Evolutionary conservation across 2,888 invertebrate species (phyloP).

Genomic region (Ectemnius continuus): DNA sequence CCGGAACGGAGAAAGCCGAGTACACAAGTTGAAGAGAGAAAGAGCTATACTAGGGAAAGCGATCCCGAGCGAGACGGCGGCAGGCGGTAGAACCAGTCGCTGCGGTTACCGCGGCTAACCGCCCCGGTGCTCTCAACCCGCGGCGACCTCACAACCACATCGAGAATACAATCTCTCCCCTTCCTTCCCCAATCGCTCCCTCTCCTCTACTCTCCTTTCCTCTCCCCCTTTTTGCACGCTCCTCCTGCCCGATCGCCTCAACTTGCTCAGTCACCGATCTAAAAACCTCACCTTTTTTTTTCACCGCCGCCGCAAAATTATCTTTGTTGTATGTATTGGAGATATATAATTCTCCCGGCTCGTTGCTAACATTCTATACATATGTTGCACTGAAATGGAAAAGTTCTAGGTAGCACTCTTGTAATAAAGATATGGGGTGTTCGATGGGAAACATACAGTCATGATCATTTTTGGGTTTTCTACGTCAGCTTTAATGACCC

Average conservation of each 20-base stretch:
- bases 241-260: background rate
- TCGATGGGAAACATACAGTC: background rate
- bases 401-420: no score
- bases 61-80: slow-evolving; percentile 57
- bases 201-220: slow-evolving; percentile 5
- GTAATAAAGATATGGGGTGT: background rate
- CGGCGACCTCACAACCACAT: slow-evolving; percentile 61
- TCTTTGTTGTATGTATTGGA: background rate
- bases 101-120: slow-evolving; percentile 76
- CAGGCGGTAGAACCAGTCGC: slow-evolving; percentile 70
- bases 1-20: slow-evolving; percentile 27
- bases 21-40: slow-evolving; percentile 33
- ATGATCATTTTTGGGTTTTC: slow-evolving; percentile 26
- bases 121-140: slow-evolving; percentile 76
- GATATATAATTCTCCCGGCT: background rate
- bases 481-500: slow-evolving; percentile 17
- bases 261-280: slow-evolving; percentile 1
- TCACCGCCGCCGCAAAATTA: background rate
- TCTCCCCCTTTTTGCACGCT: background rate
- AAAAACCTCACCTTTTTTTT: slow-evolving; percentile 3
- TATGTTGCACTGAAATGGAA: no score
- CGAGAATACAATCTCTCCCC: slow-evolving; percentile 38
- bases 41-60: slow-evolving; percentile 36
- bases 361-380: no score
- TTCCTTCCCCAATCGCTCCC: slow-evolving; percentile 21